Conservation (phyloP, 2,113 vertebrate species). For the Mustela lutreola region DNA sequence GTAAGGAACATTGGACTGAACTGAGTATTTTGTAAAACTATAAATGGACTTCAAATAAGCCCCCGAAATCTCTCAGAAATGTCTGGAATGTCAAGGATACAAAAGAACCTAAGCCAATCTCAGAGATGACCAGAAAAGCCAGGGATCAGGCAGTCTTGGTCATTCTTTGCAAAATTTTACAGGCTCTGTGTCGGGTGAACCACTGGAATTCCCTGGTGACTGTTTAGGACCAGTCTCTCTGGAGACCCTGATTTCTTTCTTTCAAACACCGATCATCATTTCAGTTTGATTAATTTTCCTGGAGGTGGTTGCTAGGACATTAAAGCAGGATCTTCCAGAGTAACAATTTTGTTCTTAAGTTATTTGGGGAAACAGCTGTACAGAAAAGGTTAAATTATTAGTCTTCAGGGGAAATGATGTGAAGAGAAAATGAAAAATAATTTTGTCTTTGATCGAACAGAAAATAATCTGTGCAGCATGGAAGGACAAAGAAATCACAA, state of each 20-base stretch:
- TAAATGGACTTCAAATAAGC: neutral
- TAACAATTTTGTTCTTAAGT: constrained; percentile 57
- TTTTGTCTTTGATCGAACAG: neutral
- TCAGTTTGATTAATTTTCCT: neutral
- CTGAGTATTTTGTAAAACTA: neutral
- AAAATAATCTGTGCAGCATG: neutral
- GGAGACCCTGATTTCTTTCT: neutral
- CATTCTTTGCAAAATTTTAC: neutral
- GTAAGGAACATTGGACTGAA: neutral
- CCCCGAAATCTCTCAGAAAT: neutral
- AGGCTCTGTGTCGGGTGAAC: neutral
- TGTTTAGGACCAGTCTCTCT: no score
- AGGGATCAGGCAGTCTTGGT: neutral
- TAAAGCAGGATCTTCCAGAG: constrained; percentile 33
- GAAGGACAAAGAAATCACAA: neutral
- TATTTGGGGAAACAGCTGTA: constrained; percentile 42
- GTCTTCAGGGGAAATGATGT: neutral
- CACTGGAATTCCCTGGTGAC: neutral
- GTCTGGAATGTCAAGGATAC: neutral
- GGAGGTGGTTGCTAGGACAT: neutral
- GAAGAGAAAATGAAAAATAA: neutral
- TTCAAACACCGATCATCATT: neutral
- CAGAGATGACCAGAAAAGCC: neutral
- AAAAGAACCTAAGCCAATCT: neutral
- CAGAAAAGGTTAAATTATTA: constrained; percentile 39